Base-by-base conservation (phyloP, 2,888 invertebrate genomes). In the Caenorhabditis uteleia region DNA sequence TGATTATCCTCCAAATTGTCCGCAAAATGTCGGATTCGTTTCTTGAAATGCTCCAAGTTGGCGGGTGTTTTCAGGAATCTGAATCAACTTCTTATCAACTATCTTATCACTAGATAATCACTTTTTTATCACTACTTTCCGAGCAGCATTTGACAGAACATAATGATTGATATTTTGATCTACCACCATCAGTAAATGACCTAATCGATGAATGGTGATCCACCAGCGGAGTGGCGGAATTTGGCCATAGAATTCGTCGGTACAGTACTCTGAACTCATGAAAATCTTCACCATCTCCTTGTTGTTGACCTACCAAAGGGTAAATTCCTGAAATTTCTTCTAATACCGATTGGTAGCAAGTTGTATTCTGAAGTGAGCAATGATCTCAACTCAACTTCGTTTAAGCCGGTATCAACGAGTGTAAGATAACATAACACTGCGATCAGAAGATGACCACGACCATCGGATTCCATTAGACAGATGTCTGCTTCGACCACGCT, bases 401-500 rank as follows among this genome's bases (percentile, higher is more conserved):
- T 67, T 14, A 67, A 26, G 10, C 68, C 68, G 14, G 39, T 31
- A 23, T 50, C 44, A 12, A 57, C 31, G 25, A 68, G 43, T 0
- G 66, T 55, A 12, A 71, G 43, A 40, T 60, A 60, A 43, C 57
- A 68, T n/a, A 71, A 51, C 18, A 55, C 45, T 12, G 62, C 56
- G 5, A 71, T 66, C 5, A 68, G 58, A 27, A 71, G 57, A 58
- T 71, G 71, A 21, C 71, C 71, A 21, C 33, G 49, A 21, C 40
- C 33, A 25, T 71, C 71, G 6, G 54, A 46, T 57, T 71, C 71
- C 68, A 71, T 62, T 48, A 71, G 25, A 23, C 59, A 54, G 8
- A 71, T 25, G 36, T 71, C 71, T 3, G 68, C 66, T 43, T 71
- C 71, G 39, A 67, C 49, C n/a, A 68, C 51, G 26, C 70, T 70